Percentiles rank a stretch among this genome's conserved stretches.
Evolutionary conservation across 1,140 invertebrate genomes (phyloP).

Genomic region (Drosophila rufa): DNA sequence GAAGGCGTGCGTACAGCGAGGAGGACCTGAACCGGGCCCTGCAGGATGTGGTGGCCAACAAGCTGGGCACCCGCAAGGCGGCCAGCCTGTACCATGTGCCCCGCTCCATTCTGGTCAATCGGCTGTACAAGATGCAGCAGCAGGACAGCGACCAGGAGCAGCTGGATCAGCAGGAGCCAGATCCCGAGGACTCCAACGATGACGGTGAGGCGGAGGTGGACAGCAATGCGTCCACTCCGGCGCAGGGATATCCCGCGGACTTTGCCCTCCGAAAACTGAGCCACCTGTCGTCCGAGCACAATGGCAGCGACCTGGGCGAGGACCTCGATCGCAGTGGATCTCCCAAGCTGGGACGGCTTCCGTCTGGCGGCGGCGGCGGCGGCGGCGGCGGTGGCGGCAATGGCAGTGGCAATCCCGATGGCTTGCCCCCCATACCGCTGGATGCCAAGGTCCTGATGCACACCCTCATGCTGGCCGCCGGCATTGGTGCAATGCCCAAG

Average conservation of each 20-base stretch:
- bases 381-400: conserved; percentile 62
- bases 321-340: conserved; percentile 54
- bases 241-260: conserved; percentile 46
- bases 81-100: conserved; percentile 98
- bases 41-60: conserved; percentile 95
- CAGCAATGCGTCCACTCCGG: conserved; percentile 75
- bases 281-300: conserved; percentile 62
- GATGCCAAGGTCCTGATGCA: conserved; percentile 85
- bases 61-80: conserved; percentile 95
- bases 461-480: conserved; percentile 70
- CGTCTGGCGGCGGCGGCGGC: conserved; percentile 11
- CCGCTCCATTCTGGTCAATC: conserved; percentile 96
- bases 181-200: conserved; percentile 54
- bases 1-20: conserved; percentile 92
- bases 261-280: conserved; percentile 59
- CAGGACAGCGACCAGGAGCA: conserved; percentile 78
- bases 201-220: conserved; percentile 46
- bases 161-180: conserved; percentile 86
- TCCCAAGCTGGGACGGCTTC: conserved; percentile 44
- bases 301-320: conserved; percentile 73
- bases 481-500: conserved; percentile 58
- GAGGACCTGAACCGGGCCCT: conserved; percentile 96
- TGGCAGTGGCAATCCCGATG: conserved; percentile 56
- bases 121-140: conserved; percentile 92
- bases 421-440: conserved; percentile 41